These are phyloP conservation scores for Orthosia incerta DNA, from an alignment of 2,888 invertebrate genomes.

Conservation along the genomic window DNA sequence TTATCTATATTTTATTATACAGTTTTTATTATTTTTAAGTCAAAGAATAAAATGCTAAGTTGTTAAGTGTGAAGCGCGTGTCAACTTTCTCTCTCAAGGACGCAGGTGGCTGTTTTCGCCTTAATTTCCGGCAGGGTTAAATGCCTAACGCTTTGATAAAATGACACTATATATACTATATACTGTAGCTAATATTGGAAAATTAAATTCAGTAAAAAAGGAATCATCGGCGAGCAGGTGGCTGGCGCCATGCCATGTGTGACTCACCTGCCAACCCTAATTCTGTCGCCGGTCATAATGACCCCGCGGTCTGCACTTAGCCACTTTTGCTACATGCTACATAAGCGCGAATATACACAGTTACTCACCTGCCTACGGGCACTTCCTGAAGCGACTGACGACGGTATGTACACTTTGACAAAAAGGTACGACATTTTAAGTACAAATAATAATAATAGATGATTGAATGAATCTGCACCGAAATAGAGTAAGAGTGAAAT, in stretches of 20 bases:
- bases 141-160: background rate
- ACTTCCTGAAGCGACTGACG: background rate
- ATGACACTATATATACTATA: background rate
- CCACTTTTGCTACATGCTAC: conserved; percentile 1
- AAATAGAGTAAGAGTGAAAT: no score
- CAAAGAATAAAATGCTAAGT: no score
- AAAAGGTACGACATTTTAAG: no score
- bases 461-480: no score
- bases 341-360: conserved; percentile 10
- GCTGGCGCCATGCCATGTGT: conserved; percentile 49
- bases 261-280: conserved; percentile 62
- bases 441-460: no score
- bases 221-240: conserved; percentile 38
- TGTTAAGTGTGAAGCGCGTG: no score
- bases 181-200: background rate
- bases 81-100: no score
- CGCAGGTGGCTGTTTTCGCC: no score
- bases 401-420: background rate
- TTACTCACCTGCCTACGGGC: conserved; percentile 4
- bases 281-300: conserved; percentile 53
- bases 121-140: background rate
- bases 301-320: conserved; percentile 33
- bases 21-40: no score
- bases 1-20: no score
- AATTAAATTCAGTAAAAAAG: conserved; percentile 12